Conservation (phyloP, 2,113 vertebrate genomes). For the Octodon degus region DNA sequence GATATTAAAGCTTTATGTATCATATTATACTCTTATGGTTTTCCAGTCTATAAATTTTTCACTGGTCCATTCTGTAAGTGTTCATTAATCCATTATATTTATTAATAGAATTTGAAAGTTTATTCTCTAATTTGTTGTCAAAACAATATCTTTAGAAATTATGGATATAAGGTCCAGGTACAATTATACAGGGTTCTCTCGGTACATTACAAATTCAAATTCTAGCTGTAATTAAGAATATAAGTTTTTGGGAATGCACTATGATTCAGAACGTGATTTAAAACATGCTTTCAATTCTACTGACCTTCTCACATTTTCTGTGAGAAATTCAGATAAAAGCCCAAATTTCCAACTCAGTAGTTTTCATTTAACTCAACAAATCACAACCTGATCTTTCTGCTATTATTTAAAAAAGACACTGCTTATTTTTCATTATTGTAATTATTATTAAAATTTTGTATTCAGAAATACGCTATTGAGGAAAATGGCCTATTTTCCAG, state of each 20-base stretch:
- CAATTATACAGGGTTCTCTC: neutral
- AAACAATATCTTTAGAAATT: neutral
- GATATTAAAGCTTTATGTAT: neutral
- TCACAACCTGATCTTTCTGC: neutral
- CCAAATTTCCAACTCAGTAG: neutral
- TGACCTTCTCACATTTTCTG: neutral
- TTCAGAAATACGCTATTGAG: neutral
- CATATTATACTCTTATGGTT: neutral
- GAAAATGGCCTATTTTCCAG: neutral
- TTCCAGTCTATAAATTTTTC: neutral
- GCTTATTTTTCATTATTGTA: neutral
- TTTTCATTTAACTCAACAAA: neutral
- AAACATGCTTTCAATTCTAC: neutral
- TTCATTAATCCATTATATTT: neutral
- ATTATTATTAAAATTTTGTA: neutral
- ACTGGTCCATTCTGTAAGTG: neutral
- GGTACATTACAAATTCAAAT: neutral
- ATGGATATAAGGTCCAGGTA: neutral
- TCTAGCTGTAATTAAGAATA: neutral
- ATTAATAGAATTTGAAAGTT: neutral
- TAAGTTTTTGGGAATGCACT: neutral
- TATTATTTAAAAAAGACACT: neutral
- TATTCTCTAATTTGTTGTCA: neutral
- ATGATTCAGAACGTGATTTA: neutral
- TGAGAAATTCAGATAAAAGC: neutral